These are phyloP conservation scores for Trichogramma pretiosum DNA, from an alignment of 1,140 invertebrate genomes.

Conservation along the genomic window DNA sequence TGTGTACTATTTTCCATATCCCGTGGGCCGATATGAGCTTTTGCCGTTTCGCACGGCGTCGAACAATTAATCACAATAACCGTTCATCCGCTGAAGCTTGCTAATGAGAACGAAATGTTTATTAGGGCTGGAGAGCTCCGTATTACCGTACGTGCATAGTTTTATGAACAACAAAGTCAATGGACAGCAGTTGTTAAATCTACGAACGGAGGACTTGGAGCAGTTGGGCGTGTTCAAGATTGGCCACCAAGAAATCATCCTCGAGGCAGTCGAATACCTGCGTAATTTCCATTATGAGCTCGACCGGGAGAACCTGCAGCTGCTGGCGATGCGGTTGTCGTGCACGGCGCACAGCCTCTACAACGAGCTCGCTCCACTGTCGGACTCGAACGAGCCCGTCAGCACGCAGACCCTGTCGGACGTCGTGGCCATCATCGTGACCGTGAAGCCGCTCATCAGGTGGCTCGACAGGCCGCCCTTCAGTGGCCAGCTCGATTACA, in stretches of 20 bases:
- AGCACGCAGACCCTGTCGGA: slow-evolving; percentile 73
- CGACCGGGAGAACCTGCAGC: slow-evolving; percentile 82
- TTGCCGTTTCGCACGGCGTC: no score
- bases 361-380: slow-evolving; percentile 56
- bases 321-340: slow-evolving; percentile 73
- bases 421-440: slow-evolving; percentile 71
- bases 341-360: slow-evolving; percentile 74
- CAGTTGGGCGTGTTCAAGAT: slow-evolving; percentile 74
- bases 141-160: slow-evolving; percentile 70
- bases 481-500: slow-evolving; percentile 59
- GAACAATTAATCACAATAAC: no score
- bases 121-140: slow-evolving; percentile 70
- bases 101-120: no score
- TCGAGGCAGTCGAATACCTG: slow-evolving; percentile 83
- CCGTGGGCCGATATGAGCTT: no score
- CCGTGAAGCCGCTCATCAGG: slow-evolving; percentile 78
- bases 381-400: slow-evolving; percentile 58
- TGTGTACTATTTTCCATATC: no score
- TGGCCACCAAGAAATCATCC: slow-evolving; percentile 85
- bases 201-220: slow-evolving; percentile 78
- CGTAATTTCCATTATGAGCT: slow-evolving; percentile 84
- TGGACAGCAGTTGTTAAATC: slow-evolving; percentile 71
- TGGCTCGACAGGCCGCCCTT: slow-evolving; percentile 78
- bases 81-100: no score
- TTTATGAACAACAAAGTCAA: slow-evolving; percentile 73